These are phyloP conservation scores for Heliangelus exortis DNA, from an alignment of 2,797 vertebrate species.

Conservation along the genomic window DNA sequence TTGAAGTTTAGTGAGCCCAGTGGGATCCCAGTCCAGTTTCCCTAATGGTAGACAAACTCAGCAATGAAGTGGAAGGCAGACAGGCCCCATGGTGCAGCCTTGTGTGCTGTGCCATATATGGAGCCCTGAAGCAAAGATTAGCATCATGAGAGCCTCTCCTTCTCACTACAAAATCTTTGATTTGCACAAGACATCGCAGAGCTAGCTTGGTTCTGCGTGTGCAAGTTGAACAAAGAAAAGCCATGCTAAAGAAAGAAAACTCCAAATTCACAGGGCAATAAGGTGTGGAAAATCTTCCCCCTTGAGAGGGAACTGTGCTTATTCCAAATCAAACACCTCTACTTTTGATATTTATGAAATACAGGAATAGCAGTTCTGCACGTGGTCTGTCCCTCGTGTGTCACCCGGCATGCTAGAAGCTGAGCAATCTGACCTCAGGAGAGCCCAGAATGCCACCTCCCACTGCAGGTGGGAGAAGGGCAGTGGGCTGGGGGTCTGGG, in stretches of 20 bases:
- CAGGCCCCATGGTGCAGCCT: background rate
- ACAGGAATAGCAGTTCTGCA: background rate
- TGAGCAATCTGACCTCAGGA: background rate
- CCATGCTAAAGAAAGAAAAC: background rate
- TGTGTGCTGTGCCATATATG: background rate
- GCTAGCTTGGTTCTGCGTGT: background rate
- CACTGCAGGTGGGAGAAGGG: background rate
- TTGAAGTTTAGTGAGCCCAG: background rate
- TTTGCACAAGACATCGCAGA: background rate
- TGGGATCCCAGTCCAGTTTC: background rate
- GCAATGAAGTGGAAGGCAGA: background rate
- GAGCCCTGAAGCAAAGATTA: background rate
- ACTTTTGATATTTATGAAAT: background rate
- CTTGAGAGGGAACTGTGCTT: background rate
- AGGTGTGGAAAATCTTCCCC: background rate
- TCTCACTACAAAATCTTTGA: background rate
- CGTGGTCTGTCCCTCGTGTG: background rate
- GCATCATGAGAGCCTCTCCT: background rate
- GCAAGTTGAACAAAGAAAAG: background rate
- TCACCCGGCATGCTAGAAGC: background rate
- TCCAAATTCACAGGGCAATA: background rate
- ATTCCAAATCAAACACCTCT: background rate
- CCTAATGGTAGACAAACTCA: background rate
- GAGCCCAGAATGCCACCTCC: background rate
- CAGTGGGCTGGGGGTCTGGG: background rate